Conservation (phyloP, 1,140 invertebrate species). For the Bombus terrestris region DNA sequence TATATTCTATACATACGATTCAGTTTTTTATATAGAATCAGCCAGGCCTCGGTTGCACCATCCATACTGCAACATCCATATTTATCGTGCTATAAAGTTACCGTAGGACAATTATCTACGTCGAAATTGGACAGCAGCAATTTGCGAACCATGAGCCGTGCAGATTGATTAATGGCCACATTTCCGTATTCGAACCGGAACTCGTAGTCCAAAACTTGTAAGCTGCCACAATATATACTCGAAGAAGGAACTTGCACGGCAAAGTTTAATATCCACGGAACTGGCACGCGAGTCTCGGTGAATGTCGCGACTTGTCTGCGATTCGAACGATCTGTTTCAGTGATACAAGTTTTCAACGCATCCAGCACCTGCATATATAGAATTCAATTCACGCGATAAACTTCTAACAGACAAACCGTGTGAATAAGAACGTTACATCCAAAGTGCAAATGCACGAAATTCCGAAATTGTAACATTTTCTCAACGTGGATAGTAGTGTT, state of each 20-base stretch:
- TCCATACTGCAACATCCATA: too few relatives aligned
- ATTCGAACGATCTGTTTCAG: constrained; percentile 35
- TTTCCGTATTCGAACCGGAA: constrained; percentile 28
- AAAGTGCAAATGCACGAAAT: neutral
- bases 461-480: too few relatives aligned
- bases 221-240: constrained; percentile 29
- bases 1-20: too few relatives aligned
- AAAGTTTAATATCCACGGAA: constrained; percentile 45
- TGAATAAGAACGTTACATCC: neutral
- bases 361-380: neutral
- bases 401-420: neutral
- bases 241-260: constrained; percentile 24
- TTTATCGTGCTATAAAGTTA: neutral
- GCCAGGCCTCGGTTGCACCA: rapidly evolving
- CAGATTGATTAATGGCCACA: constrained; percentile 29
- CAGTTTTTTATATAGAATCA: too few relatives aligned
- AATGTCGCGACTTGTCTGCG: constrained; percentile 37
- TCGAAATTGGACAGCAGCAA: neutral
- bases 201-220: constrained; percentile 22
- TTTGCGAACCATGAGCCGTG: neutral
- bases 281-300: constrained; percentile 35
- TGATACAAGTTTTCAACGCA: constrained; percentile 29
- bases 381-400: constrained; percentile 8
- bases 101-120: neutral
- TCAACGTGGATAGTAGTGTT: too few relatives aligned